These are phyloP conservation scores for Esox niger DNA, from an alignment of 2,113 vertebrate species.

Conservation along the genomic window DNA sequence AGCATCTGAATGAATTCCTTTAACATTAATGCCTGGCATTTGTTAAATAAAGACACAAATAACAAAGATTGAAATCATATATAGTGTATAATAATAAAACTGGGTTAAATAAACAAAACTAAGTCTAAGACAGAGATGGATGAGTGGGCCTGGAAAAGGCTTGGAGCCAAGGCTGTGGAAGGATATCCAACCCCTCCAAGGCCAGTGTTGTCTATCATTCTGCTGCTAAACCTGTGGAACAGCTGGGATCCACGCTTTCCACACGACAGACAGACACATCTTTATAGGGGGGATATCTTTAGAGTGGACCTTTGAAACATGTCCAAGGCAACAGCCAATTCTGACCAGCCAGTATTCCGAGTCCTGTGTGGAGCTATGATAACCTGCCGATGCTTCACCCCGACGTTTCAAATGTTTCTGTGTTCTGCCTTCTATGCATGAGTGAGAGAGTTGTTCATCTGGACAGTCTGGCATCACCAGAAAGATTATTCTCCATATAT, in stretches of 20 bases:
- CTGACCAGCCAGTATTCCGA: neutral
- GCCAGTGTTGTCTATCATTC: neutral
- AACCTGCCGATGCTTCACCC: no score
- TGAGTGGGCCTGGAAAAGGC: neutral
- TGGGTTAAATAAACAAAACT: no score
- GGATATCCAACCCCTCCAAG: neutral
- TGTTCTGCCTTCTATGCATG: neutral
- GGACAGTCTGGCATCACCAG: constrained; percentile 38
- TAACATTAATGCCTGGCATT: no score
- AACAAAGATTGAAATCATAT: no score
- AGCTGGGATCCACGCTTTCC: constrained; percentile 35
- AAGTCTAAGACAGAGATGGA: neutral
- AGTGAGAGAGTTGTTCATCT: no score
- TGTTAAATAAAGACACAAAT: no score
- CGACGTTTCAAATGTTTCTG: constrained; percentile 7
- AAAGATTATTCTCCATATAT: constrained; percentile 19
- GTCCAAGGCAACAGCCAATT: constrained; percentile 30
- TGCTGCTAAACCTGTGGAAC: neutral
- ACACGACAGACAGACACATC: constrained; percentile 14
- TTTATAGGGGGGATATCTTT: constrained; percentile 17
- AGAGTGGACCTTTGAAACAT: constrained; percentile 40
- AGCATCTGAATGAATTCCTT: no score
- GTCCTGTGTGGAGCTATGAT: neutral
- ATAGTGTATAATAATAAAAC: no score
- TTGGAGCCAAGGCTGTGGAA: neutral